phyloP scores from a whole-genome alignment of 2,113 vertebrate genomes.

The Leucoraja erinaceus region DNA sequence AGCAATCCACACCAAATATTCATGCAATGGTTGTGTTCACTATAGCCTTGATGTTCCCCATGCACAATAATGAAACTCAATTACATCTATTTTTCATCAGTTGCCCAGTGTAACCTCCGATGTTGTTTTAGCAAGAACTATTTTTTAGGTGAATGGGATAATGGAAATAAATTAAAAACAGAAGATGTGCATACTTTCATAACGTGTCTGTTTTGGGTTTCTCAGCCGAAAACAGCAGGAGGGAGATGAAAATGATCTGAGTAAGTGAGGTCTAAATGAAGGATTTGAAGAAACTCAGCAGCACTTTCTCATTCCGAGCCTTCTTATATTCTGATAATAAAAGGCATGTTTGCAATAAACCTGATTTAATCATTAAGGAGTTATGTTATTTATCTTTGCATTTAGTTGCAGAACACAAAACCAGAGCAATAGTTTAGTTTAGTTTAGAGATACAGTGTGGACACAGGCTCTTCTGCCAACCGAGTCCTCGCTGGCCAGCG shows the following conservation, averaged over 20 bases:
- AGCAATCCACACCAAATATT: conserved; percentile 24
- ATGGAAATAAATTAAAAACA: conserved; percentile 33
- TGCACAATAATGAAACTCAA: background rate
- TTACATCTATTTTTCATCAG: conserved; percentile 11
- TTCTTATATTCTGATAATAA: background rate
- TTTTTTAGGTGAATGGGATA: conserved; percentile 15
- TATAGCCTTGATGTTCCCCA: conserved; percentile 8
- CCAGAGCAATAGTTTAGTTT: background rate
- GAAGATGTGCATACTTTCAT: conserved; percentile 8
- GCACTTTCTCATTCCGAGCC: background rate
- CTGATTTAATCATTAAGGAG: conserved; percentile 26
- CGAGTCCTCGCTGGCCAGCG: too few species aligned
- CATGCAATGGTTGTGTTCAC: background rate
- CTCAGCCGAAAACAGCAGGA: conserved; percentile 12
- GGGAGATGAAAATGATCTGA: conserved; percentile 16
- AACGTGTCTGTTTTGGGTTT: background rate
- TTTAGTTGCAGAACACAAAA: background rate
- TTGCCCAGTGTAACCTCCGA: background rate
- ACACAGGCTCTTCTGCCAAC: too few species aligned
- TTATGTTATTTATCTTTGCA: background rate
- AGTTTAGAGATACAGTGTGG: too few species aligned
- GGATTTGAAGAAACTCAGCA: background rate
- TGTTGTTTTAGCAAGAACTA: background rate
- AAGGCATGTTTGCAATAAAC: background rate
- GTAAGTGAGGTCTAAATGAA: conserved; percentile 10